These are phyloP conservation scores for Drosophila nr. medialis DNA, from an alignment of 2,888 invertebrate species.

Conservation along the genomic window DNA sequence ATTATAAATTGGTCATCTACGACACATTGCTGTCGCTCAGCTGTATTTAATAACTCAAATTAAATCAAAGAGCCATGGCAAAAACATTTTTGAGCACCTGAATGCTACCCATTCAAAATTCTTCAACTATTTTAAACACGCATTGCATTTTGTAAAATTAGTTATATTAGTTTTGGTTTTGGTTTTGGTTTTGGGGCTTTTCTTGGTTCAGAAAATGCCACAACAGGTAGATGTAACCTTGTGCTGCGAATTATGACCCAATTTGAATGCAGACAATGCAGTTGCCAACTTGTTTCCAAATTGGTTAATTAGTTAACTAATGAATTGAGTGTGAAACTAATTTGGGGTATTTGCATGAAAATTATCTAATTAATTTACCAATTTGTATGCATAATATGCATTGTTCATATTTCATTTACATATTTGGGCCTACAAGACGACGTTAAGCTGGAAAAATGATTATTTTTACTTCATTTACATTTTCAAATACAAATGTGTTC, in stretches of 20 bases:
- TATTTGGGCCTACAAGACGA: background rate
- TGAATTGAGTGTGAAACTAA: constrained; percentile 50
- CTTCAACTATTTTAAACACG: background rate
- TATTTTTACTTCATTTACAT: too few species aligned
- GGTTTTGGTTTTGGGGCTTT: background rate
- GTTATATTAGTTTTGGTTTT: background rate
- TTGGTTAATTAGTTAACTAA: constrained; percentile 42
- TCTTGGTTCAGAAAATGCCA: constrained; percentile 7
- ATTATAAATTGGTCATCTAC: constrained; percentile 8
- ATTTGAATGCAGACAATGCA: constrained; percentile 21
- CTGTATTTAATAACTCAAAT: background rate
- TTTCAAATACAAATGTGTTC: background rate
- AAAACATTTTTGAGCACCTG: background rate
- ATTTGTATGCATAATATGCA: constrained; percentile 12
- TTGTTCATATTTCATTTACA: constrained; percentile 17
- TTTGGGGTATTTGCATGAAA: constrained; percentile 38
- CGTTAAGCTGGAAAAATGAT: background rate
- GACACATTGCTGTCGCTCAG: background rate
- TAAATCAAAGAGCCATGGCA: background rate
- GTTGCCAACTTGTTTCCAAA: constrained; percentile 34
- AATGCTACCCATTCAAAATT: background rate
- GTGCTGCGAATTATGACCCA: constrained; percentile 31
- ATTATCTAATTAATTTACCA: constrained; percentile 26
- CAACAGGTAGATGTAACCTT: constrained; percentile 35
- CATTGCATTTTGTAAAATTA: too few species aligned